Conservation (phyloP, 2,113 vertebrate species). For the Nerophis ophidion region DNA sequence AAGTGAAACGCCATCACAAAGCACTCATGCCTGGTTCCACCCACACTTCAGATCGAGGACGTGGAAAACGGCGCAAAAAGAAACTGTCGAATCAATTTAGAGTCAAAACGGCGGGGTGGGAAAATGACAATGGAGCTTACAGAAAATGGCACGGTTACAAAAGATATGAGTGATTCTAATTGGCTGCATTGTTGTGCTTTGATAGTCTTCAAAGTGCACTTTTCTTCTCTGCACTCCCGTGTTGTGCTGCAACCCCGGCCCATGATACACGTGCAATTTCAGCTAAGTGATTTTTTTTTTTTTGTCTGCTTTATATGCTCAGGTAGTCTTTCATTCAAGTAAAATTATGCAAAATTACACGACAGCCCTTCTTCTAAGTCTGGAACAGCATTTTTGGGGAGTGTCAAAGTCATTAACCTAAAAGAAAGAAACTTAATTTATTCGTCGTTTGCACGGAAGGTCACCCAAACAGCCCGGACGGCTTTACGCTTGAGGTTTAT, state of each 20-base stretch:
- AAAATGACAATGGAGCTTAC: not conserved
- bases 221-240: not conserved
- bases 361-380: not conserved
- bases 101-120: not conserved
- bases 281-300: not conserved
- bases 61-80: not conserved
- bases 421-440: conserved; percentile 1
- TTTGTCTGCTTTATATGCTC: not conserved
- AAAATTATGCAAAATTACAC: not conserved
- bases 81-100: conserved; percentile 10
- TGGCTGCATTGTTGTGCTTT: not conserved
- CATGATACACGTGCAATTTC: not conserved
- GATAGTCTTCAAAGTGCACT: not conserved
- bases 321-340: not conserved
- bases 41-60: not conserved
- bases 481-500: conserved; percentile 25
- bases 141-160: conserved; percentile 1
- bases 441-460: not conserved
- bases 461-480: not conserved
- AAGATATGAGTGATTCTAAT: conserved; percentile 2
- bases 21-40: not conserved
- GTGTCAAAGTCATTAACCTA: conserved; percentile 8
- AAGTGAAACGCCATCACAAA: not conserved
- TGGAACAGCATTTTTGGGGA: not conserved
- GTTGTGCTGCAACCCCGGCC: not conserved